A percentile compares a stretch with the other conserved stretches of the same genome.
phyloP scores from a whole-genome alignment of 53 echinoderm and acorn worm genomes.

The Glandiceps talaboti region DNA sequence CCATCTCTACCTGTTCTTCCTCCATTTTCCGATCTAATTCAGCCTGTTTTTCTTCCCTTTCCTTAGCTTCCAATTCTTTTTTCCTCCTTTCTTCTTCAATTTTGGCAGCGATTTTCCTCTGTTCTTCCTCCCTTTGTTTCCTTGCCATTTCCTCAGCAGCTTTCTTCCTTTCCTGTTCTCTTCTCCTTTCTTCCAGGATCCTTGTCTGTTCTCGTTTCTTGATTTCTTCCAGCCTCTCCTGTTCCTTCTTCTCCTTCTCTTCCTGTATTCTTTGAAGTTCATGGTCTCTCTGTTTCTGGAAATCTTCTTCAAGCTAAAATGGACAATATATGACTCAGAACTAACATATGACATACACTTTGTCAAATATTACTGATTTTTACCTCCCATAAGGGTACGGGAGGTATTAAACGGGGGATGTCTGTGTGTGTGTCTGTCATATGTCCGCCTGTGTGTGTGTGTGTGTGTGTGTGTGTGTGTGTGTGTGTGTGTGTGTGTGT shows the following conservation, averaged over 20 bases:
- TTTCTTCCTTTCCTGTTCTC: constrained; percentile 1
- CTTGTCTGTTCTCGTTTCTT: background rate
- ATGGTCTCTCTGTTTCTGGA: background rate
- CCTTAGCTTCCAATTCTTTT: constrained; percentile 5
- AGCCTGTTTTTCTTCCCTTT: constrained; percentile 5
- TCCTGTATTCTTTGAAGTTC: background rate
- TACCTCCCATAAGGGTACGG: too few species aligned
- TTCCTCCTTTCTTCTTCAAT: constrained; percentile 4
- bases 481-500: too few species aligned
- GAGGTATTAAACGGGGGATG: too few species aligned
- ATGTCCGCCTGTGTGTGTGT: too few species aligned
- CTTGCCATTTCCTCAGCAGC: background rate
- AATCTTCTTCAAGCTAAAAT: background rate
- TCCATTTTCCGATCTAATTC: constrained; percentile 1
- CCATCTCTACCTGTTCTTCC: too few species aligned
- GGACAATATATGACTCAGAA: too few species aligned
- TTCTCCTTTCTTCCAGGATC: background rate
- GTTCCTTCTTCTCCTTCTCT: background rate
- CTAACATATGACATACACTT: too few species aligned
- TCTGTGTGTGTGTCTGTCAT: too few species aligned
- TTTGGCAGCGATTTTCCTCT: background rate
- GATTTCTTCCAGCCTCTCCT: background rate
- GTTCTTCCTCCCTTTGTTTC: constrained; percentile 2
- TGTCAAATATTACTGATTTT: too few species aligned
- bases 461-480: too few species aligned